phyloP scores from a whole-genome alignment of 2,888 invertebrate species.

The Hyposoter didymator region DNA sequence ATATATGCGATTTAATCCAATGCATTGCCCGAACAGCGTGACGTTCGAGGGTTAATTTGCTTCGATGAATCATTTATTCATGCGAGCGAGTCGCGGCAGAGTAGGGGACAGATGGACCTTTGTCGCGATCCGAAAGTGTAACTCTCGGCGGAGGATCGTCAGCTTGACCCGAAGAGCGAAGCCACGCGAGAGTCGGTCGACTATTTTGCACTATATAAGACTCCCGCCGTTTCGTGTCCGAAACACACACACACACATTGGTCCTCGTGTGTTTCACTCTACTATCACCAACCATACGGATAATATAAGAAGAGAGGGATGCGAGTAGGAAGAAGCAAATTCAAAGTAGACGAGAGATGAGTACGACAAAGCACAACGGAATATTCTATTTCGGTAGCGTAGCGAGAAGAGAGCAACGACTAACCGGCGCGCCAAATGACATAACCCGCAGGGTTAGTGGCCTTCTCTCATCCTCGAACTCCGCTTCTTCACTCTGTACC shows the following conservation, averaged over 20 bases:
- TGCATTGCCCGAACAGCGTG: not conserved
- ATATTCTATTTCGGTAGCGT: slow-evolving; percentile 77
- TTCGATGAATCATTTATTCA: slow-evolving; percentile 43
- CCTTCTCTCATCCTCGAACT: slow-evolving; percentile 71
- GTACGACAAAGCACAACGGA: slow-evolving; percentile 66
- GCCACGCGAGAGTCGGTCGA: slow-evolving; percentile 46
- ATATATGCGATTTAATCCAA: not conserved
- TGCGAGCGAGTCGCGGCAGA: not conserved
- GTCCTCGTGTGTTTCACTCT: not conserved
- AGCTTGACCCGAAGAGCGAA: slow-evolving; percentile 62
- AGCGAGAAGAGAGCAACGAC: slow-evolving; percentile 71
- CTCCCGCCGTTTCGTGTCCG: slow-evolving; percentile 17
- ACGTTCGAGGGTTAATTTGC: slow-evolving; percentile 19
- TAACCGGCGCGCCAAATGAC: slow-evolving; percentile 74
- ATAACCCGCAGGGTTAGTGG: slow-evolving; percentile 80
- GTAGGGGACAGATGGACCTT: slow-evolving; percentile 4
- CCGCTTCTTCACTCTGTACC: slow-evolving; percentile 23
- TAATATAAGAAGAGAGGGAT: slow-evolving; percentile 23
- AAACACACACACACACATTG: slow-evolving; percentile 13
- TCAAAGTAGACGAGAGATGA: slow-evolving; percentile 57
- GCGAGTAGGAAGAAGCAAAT: slow-evolving; percentile 38
- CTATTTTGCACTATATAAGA: slow-evolving; percentile 36
- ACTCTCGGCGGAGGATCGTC: slow-evolving; percentile 54
- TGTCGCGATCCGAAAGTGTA: slow-evolving; percentile 55
- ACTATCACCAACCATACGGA: not conserved